Evolutionary conservation across 2,797 vertebrate species (phyloP).

Genomic region (Halcyon badia): DNA sequence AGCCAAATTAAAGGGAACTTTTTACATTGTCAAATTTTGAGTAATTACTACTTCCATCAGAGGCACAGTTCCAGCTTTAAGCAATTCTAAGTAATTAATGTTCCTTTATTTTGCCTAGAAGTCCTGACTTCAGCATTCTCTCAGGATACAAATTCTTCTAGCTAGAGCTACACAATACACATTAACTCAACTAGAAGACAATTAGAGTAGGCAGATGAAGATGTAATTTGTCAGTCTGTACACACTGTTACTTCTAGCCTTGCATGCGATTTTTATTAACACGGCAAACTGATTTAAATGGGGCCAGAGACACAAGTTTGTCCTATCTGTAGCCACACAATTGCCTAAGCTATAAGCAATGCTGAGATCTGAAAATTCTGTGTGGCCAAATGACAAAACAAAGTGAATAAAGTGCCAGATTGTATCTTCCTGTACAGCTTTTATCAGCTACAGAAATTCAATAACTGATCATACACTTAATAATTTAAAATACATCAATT

Average conservation of each 20-base stretch:
- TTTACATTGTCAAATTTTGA: background rate
- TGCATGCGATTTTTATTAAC: slow-evolving; percentile 2
- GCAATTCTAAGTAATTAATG: slow-evolving; percentile 61
- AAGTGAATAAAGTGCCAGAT: background rate
- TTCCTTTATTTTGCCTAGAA: slow-evolving; percentile 45
- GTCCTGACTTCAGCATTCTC: slow-evolving; percentile 71
- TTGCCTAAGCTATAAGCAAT: rapidly evolving
- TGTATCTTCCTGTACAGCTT: background rate
- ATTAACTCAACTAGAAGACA: slow-evolving; percentile 26
- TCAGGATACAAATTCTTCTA: slow-evolving; percentile 20
- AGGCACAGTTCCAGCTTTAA: slow-evolving; percentile 48
- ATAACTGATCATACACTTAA: background rate
- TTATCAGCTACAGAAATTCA: background rate
- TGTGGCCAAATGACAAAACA: background rate
- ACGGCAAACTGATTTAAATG: background rate
- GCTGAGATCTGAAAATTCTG: background rate
- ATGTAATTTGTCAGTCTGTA: slow-evolving; percentile 26
- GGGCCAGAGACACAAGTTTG: background rate
- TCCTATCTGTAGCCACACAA: background rate
- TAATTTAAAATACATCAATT: background rate
- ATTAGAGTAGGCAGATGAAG: slow-evolving; percentile 40
- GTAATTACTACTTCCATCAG: slow-evolving; percentile 51
- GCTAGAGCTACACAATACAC: slow-evolving; percentile 17
- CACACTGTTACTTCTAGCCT: background rate
- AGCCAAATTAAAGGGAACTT: slow-evolving; percentile 29